phyloP scores from a whole-genome alignment of 2,888 invertebrate species.

The Omphaloscelis lunosa region DNA sequence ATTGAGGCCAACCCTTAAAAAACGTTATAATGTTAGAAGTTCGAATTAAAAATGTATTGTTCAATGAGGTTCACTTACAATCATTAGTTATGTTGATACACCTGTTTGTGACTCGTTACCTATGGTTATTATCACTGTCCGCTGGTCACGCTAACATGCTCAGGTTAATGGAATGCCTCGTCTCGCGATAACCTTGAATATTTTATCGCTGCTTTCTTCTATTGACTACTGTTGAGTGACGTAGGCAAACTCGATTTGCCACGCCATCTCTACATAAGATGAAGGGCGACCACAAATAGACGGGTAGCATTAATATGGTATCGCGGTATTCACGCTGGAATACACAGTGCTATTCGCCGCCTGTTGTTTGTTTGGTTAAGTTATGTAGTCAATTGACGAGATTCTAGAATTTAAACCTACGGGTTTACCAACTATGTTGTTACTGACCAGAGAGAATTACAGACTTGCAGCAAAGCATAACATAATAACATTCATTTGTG shows the following conservation, averaged over 20 bases:
- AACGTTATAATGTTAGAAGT: constrained; percentile 16
- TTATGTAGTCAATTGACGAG: background rate
- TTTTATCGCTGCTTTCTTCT: constrained; percentile 76
- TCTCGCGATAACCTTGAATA: constrained; percentile 80
- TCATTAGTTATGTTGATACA: constrained; percentile 50
- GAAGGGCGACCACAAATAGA: constrained; percentile 37
- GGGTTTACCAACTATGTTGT: no score
- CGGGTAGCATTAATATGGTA: constrained; percentile 1
- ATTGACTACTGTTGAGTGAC: constrained; percentile 74
- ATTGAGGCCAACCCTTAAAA: constrained; percentile 54
- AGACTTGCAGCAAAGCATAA: background rate
- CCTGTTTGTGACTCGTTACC: constrained; percentile 66
- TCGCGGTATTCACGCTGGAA: constrained; percentile 2
- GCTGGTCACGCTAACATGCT: constrained; percentile 71
- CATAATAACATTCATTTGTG: background rate
- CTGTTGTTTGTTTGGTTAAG: background rate
- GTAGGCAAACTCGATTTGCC: constrained; percentile 60
- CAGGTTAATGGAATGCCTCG: constrained; percentile 78
- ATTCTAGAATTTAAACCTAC: background rate
- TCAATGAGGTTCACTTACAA: constrained; percentile 30
- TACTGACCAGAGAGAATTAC: background rate
- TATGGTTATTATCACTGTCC: constrained; percentile 67
- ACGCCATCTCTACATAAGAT: constrained; percentile 27
- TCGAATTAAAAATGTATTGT: constrained; percentile 31
- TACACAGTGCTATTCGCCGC: background rate